phyloP scores from a whole-genome alignment of 2,888 invertebrate genomes.

The Eupithecia centaureata region DNA sequence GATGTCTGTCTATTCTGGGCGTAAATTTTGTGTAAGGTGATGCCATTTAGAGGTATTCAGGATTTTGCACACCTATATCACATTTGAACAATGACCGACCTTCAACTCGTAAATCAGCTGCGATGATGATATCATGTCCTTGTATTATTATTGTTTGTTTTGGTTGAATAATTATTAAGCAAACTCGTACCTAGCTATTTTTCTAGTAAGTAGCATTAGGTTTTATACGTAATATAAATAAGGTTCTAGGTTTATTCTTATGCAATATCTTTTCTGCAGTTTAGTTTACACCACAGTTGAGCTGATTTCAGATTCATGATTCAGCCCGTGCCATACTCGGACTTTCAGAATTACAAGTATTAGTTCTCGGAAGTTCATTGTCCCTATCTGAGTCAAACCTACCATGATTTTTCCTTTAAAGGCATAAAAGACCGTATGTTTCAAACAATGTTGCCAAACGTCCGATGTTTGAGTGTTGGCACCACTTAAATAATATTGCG shows the following conservation, averaged over 20 bases:
- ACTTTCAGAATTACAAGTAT: slow-evolving; percentile 58
- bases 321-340: slow-evolving; percentile 54
- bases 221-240: neutral
- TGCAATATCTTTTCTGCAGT: neutral
- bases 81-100: slow-evolving; percentile 68
- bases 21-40: slow-evolving; percentile 51
- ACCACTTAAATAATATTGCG: slow-evolving; percentile 50
- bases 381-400: slow-evolving; percentile 75
- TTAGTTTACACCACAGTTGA: neutral
- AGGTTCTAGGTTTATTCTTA: neutral
- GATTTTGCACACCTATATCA: slow-evolving; percentile 59
- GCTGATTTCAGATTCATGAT: slow-evolving; percentile 46
- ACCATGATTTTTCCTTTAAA: slow-evolving; percentile 54
- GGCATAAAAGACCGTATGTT: slow-evolving; percentile 56
- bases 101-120: slow-evolving; percentile 77
- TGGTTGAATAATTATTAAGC: slow-evolving; percentile 34
- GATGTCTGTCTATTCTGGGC: slow-evolving; percentile 34
- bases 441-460: slow-evolving; percentile 66
- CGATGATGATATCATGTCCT: slow-evolving; percentile 70
- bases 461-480: slow-evolving; percentile 57
- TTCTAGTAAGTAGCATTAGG: neutral
- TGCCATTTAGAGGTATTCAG: slow-evolving; percentile 45
- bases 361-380: slow-evolving; percentile 72
- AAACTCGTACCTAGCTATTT: neutral
- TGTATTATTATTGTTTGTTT: slow-evolving; percentile 62